Evolutionary conservation across 2,888 invertebrate species (phyloP).

Genomic region (Phlogophora meticulosa): DNA sequence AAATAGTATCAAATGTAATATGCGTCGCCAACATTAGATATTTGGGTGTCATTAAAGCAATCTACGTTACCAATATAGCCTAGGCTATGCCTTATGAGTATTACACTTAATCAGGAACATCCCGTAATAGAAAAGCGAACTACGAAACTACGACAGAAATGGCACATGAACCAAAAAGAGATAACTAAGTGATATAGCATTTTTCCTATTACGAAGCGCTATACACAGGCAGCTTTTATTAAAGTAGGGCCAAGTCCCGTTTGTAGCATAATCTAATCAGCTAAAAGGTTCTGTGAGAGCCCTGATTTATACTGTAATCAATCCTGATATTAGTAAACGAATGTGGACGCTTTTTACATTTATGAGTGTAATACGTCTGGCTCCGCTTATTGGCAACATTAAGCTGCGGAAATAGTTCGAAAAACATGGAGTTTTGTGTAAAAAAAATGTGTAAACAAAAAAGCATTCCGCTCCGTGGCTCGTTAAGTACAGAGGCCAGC

Average conservation of each 20-base stretch:
- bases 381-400: constrained; percentile 26
- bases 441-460: too few relatives aligned
- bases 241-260: constrained; percentile 60
- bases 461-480: too few relatives aligned
- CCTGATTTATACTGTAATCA: constrained; percentile 67
- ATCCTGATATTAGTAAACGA: constrained; percentile 61
- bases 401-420: constrained; percentile 4
- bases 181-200: constrained; percentile 57
- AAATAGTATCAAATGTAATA: too few relatives aligned
- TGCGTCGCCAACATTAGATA: too few relatives aligned
- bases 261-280: constrained; percentile 67
- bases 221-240: constrained; percentile 54
- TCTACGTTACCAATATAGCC: background rate
- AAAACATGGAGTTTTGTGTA: background rate
- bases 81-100: too few relatives aligned
- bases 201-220: constrained; percentile 50
- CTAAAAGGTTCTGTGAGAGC: constrained; percentile 62
- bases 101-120: constrained; percentile 4
- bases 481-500: too few relatives aligned
- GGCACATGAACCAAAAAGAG: constrained; percentile 26
- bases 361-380: constrained; percentile 36
- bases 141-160: constrained; percentile 17
- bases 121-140: constrained; percentile 6
- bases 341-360: constrained; percentile 58
- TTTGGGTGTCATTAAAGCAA: background rate